A percentile compares a stretch with the other conserved stretches of the same genome.
Evolutionary conservation across 2,888 invertebrate species (phyloP).

Genomic region (Aphidoletes aphidimyza): DNA sequence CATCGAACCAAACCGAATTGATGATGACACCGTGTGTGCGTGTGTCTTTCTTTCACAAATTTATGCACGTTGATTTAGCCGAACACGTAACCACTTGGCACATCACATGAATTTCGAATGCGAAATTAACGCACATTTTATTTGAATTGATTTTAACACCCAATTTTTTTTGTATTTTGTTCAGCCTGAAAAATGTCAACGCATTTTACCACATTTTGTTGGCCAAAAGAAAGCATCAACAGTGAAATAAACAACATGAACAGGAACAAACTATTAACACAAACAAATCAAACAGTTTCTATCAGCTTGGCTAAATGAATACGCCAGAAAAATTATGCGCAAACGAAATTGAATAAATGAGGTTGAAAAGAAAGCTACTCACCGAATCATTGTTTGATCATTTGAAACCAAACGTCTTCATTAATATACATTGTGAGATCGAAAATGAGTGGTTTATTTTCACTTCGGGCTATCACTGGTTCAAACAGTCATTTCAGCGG

Average conservation of each 20-base stretch:
- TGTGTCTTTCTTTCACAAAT: neutral
- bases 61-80: neutral
- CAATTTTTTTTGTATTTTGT: no score
- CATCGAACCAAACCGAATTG: slow-evolving; percentile 36
- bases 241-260: no score
- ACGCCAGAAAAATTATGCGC: neutral
- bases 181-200: neutral
- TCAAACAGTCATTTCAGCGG: neutral
- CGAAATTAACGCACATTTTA: slow-evolving; percentile 21
- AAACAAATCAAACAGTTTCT: neutral
- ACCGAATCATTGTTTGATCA: neutral
- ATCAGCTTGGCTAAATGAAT: neutral
- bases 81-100: neutral
- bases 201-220: neutral
- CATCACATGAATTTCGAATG: neutral
- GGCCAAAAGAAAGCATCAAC: neutral
- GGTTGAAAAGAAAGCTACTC: slow-evolving; percentile 46
- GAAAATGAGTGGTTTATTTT: neutral
- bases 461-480: neutral
- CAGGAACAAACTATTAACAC: slow-evolving; percentile 12
- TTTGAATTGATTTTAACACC: neutral
- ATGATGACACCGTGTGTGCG: neutral
- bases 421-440: slow-evolving; percentile 45
- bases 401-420: slow-evolving; percentile 20
- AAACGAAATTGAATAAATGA: slow-evolving; percentile 42